Percentiles rank a stretch among this genome's conserved stretches.
Evolutionary conservation across 2,888 invertebrate genomes (phyloP).

Genomic region (Coremacera marginata): DNA sequence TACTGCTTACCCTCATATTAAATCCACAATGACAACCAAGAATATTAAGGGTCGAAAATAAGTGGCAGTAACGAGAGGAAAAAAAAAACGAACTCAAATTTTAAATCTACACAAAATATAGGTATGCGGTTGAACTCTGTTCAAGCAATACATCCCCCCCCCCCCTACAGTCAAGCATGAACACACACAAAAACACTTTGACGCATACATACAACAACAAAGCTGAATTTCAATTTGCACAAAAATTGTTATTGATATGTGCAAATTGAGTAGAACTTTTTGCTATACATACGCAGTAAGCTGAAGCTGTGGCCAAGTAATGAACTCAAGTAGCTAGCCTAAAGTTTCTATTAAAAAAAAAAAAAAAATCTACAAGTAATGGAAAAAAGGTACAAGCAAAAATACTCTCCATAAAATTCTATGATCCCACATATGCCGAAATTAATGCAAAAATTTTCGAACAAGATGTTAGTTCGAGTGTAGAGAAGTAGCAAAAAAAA

Average conservation of each 20-base stretch:
- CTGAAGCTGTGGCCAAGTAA: background rate
- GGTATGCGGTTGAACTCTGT: background rate
- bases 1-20: constrained; percentile 19
- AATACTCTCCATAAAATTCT: background rate
- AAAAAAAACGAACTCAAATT: background rate
- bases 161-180: too few species aligned
- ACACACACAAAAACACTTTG: too few species aligned
- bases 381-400: background rate
- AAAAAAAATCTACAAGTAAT: background rate
- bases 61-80: background rate
- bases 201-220: background rate
- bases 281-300: background rate
- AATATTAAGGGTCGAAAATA: background rate
- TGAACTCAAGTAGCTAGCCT: background rate
- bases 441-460: constrained; percentile 15
- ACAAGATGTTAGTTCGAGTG: background rate
- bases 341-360: background rate
- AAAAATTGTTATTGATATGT: constrained; percentile 59
- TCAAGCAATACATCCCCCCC: background rate
- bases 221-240: constrained; percentile 29
- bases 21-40: background rate
- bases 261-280: constrained; percentile 59
- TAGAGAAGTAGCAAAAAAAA: background rate
- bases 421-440: constrained; percentile 22
- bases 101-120: background rate